A percentile compares a stretch with the other conserved stretches of the same genome.
Conservation (phyloP, 2,888 invertebrate genomes). For the Lordiphosa andalusiaca region DNA sequence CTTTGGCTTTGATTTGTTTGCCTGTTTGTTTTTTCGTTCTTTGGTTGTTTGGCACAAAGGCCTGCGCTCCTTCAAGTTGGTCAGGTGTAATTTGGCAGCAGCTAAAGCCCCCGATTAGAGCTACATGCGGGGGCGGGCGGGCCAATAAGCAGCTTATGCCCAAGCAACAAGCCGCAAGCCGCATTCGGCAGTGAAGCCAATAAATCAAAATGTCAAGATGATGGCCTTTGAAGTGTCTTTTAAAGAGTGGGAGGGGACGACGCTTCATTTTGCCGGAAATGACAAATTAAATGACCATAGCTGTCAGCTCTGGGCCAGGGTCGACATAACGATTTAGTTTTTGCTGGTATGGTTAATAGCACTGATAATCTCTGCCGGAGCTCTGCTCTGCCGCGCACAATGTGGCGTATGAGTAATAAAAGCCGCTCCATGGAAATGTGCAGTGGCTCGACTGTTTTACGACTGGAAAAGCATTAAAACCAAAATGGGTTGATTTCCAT, state of each 20-base stretch:
- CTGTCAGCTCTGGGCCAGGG: constrained; percentile 29
- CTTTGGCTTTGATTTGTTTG: neutral
- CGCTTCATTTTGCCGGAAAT: constrained; percentile 42
- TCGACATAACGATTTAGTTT: constrained; percentile 11
- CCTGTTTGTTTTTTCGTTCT: no score
- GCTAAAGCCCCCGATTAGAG: constrained; percentile 26
- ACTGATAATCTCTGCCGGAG: constrained; percentile 4
- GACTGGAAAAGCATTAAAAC: constrained; percentile 9
- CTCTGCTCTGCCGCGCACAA: constrained; percentile 15
- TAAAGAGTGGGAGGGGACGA: constrained; percentile 14
- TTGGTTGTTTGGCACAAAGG: constrained; percentile 20
- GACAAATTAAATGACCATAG: constrained; percentile 51
- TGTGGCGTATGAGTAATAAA: constrained; percentile 53
- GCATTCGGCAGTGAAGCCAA: constrained; percentile 30
- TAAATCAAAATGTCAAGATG: constrained; percentile 67
- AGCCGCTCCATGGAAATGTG: constrained; percentile 2
- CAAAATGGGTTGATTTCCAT: neutral
- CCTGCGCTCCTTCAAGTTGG: constrained; percentile 13
- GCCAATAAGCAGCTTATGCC: constrained; percentile 52
- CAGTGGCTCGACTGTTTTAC: constrained; percentile 28
- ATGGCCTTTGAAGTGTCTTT: constrained; percentile 50
- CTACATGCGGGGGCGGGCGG: no score
- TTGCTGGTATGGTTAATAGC: neutral
- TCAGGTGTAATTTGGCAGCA: constrained; percentile 47
- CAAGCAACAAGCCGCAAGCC: constrained; percentile 37